Evolutionary conservation across 2,888 invertebrate species (phyloP), one percentile per base, ranked within the genome.

Genomic region (Heliconius ismenius): DNA sequence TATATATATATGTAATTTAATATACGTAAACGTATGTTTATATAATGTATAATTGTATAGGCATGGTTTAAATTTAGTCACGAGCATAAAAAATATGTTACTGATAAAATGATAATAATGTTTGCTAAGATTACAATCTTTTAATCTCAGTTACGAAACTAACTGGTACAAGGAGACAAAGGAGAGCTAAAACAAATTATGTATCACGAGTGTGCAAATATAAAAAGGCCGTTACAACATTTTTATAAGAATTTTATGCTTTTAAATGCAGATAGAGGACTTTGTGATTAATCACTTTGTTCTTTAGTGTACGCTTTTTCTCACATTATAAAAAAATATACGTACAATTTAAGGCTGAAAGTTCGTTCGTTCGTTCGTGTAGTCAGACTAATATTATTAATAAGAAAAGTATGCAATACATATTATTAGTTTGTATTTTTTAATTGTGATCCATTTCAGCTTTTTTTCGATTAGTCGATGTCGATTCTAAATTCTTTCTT

Each of bases 121-220:
- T 84, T 82, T 82, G 82, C 77, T 60, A 76, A 78, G 76, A 75
- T 75, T 24, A 43, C 67, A 67, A 39, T 67, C 39, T 67, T 43
- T 67, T 79, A 78, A 79, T 80, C 82, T 78, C 26, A 58, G 79
- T 83, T 84, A 84, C 80, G 83, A 84, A 83, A 84, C 78, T 78
- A 83, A 83, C 75, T 81, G 79, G 81, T 78, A 79, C 84, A 82
- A 82, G 82, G 82, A 81, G 81, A 81, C 81, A 80, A 79, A 80
- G 76, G 75, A 75, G 64, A 63, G 21, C 26, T 64, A 62, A 68
- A 43, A 43, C 39, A 62, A 39, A 73, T 28, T 7, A 73, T 73
- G 36, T 62, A 67, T 60, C 26, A 62, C 39, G 39, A 63, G 60
- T 11, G 43, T 63, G 43, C 28, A 62, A 43, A 73, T 62, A 63